Evolutionary conservation across 1,140 invertebrate genomes (phyloP).

Genomic region (Lordiphosa collinella): DNA sequence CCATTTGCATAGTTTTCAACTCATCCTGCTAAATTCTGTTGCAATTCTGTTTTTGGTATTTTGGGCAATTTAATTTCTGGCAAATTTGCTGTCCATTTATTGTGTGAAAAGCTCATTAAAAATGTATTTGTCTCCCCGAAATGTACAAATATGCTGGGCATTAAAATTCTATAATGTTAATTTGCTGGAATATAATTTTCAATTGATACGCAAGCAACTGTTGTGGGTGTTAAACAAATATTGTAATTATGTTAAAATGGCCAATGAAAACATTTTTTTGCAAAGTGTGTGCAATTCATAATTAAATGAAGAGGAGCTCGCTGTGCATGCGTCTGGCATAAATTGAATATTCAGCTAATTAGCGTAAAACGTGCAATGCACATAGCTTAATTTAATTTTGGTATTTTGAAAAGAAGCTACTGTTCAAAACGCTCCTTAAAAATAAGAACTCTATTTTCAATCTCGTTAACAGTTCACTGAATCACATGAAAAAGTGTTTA

Average conservation of each 20-base stretch:
- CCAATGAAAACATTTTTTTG: slow-evolving; percentile 43
- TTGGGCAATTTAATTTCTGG: slow-evolving; percentile 35
- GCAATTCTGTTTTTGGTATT: slow-evolving; percentile 10
- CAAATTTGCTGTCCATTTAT: slow-evolving; percentile 39
- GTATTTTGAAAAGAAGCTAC: not conserved
- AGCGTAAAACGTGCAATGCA: not conserved
- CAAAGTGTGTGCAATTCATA: slow-evolving; percentile 25
- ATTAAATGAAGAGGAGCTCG: slow-evolving; percentile 42
- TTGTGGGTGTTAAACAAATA: slow-evolving; percentile 30
- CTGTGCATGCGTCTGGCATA: slow-evolving; percentile 3
- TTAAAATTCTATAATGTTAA: slow-evolving; percentile 51
- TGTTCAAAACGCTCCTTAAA: not conserved
- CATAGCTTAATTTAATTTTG: not conserved
- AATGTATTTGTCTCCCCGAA: slow-evolving; percentile 33
- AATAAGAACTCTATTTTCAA: slow-evolving; percentile 12
- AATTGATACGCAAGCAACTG: slow-evolving; percentile 50
- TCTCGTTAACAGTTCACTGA: slow-evolving; percentile 31
- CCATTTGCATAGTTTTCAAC: slow-evolving; percentile 34
- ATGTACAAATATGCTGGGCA: slow-evolving; percentile 13
- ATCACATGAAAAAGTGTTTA: slow-evolving; percentile 40
- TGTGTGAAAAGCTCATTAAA: slow-evolving; percentile 59
- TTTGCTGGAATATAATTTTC: slow-evolving; percentile 22
- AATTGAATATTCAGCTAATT: slow-evolving; percentile 43
- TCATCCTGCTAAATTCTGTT: not conserved
- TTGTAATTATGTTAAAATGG: slow-evolving; percentile 61